A percentile compares a stretch with the other conserved stretches of the same genome.
Evolutionary conservation across 2,113 vertebrate genomes (phyloP).

Genomic region (Diglossa brunneiventris): DNA sequence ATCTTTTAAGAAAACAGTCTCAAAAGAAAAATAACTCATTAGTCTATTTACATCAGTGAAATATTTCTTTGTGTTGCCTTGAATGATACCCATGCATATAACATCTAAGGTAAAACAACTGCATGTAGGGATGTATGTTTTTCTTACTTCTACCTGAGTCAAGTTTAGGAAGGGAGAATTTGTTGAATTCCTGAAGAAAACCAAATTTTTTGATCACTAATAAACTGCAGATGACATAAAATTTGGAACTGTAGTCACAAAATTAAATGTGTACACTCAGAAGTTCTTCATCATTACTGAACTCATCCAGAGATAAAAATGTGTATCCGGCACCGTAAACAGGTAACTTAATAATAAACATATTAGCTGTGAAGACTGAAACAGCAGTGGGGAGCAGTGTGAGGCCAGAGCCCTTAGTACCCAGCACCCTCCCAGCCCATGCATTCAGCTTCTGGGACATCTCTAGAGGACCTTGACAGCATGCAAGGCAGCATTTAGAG

Average conservation of each 20-base stretch:
- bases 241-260: not conserved
- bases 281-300: not conserved
- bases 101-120: not conserved
- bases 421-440: not conserved
- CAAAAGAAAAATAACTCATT: conserved; percentile 21
- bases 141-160: not conserved
- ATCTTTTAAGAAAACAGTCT: conserved; percentile 28
- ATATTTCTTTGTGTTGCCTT: not conserved
- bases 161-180: conserved; percentile 24
- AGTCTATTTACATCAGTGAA: not conserved
- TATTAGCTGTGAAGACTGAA: not conserved
- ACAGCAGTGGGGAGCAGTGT: not conserved
- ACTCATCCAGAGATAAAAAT: not conserved
- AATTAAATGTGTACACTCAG: not conserved
- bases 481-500: not conserved
- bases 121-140: not conserved
- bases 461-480: not conserved
- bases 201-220: not conserved
- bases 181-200: not conserved
- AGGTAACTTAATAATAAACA: not conserved
- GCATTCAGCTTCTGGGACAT: not conserved
- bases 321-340: not conserved
- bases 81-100: not conserved
- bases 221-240: not conserved
- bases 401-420: not conserved